Evolutionary conservation across 2,797 vertebrate genomes (phyloP).

Genomic region (Phalanger gymnotis): DNA sequence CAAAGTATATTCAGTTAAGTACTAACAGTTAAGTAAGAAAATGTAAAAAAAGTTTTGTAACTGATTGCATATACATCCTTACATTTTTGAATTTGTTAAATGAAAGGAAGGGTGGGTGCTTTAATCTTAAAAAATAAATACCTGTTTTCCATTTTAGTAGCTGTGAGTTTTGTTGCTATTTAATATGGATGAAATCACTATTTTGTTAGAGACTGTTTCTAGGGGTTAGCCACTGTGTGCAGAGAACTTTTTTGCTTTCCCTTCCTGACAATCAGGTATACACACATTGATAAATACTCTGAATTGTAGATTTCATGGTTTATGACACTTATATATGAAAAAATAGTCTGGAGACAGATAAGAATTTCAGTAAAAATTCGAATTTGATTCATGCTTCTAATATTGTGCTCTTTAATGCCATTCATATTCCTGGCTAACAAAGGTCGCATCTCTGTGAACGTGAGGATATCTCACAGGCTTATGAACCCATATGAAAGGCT

Average conservation of each 20-base stretch:
- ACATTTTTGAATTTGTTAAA: background rate
- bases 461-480: background rate
- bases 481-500: background rate
- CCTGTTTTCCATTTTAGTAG: background rate
- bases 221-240: background rate
- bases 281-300: background rate
- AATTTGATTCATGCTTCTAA: background rate
- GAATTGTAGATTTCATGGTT: background rate
- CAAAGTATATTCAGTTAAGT: background rate
- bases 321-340: background rate
- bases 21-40: background rate
- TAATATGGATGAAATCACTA: background rate
- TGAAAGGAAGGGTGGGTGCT: background rate
- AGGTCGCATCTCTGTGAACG: background rate
- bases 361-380: background rate
- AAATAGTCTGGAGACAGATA: background rate
- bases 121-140: background rate
- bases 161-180: background rate
- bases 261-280: background rate
- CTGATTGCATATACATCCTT: background rate
- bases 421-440: background rate
- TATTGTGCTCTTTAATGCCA: background rate
- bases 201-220: background rate
- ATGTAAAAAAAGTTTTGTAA: background rate
- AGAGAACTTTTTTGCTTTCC: background rate